These are phyloP conservation scores for Bombus picipes DNA, from an alignment of 1,140 invertebrate species.

Conservation along the genomic window DNA sequence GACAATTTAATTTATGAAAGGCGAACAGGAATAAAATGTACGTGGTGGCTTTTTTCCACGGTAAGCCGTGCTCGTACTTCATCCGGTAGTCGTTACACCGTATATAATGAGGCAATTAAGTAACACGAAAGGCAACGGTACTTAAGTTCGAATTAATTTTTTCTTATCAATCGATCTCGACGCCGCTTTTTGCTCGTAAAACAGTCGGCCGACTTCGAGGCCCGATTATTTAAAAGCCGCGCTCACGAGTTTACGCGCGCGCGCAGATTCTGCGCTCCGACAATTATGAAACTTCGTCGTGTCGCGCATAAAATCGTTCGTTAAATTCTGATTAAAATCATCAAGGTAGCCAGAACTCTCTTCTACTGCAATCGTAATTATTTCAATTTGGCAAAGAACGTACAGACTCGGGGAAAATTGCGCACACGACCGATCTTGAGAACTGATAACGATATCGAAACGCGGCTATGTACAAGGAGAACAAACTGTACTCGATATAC, in stretches of 20 bases:
- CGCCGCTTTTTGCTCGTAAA: slow-evolving; percentile 24
- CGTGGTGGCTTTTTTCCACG: background rate
- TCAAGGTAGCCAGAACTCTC: background rate
- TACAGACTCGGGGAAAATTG: slow-evolving; percentile 3
- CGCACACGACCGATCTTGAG: background rate
- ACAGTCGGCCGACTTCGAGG: background rate
- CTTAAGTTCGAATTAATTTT: slow-evolving; percentile 53
- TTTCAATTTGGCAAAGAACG: background rate
- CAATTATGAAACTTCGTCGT: background rate
- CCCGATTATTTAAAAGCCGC: slow-evolving; percentile 20
- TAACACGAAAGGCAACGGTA: slow-evolving; percentile 41
- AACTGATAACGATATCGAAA: slow-evolving; percentile 3
- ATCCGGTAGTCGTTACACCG: slow-evolving; percentile 44
- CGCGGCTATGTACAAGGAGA: background rate
- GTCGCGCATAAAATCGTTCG: background rate
- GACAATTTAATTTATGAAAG: slow-evolving; percentile 40
- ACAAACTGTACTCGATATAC: background rate
- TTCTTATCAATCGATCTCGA: slow-evolving; percentile 42
- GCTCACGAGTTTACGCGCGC: background rate
- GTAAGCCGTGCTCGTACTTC: slow-evolving; percentile 8
- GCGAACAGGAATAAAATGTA: slow-evolving; percentile 18
- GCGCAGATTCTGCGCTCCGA: background rate
- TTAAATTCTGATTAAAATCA: slow-evolving; percentile 7
- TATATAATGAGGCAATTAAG: slow-evolving; percentile 54
- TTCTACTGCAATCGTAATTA: background rate